Base-by-base conservation (phyloP, 2,888 invertebrate genomes). In the Strigamia maritima region DNA sequence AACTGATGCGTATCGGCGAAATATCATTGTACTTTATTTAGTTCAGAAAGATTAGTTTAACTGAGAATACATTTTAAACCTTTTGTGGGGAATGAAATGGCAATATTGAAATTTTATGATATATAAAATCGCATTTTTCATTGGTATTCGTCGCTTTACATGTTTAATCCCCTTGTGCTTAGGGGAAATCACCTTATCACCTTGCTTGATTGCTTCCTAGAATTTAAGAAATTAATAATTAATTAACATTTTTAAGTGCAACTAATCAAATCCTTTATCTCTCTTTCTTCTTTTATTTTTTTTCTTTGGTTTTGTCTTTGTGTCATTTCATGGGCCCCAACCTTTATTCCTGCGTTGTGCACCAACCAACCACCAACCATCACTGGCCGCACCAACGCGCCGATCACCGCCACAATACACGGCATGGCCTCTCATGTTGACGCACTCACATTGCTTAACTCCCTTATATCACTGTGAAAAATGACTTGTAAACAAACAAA, bases 381-480 rank as follows among this genome's bases (percentile, higher is more conserved):
- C 49, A 31, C 54, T 31, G 54, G 54, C 54, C 54, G 54, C 54
- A 54, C 19, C 75, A 28, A 19, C 49, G 35, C 24, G 31, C 79
- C 35, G 24, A 28, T 31, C 79, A 79, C 79, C 49, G 26, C 70
- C 49, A 26, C 75, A 44, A 44, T 44, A 40, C 35, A 35, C 70
- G 31, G 38, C 49, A 31, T 75, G 40, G 75, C 75, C 65, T 74
- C 35, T 79, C 74, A 70, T 31, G 22, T 74, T 24, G 28, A 76
- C 80, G 81, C 81, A 81, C 82, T 77, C 80, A 80, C 77, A 81
- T 81, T 81, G 81, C 81, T 79, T 79, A 35, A 35, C 87, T 89
- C 90, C 86, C 86, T 70, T 54, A 54, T 7, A 3, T 54, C 54
- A 54, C 54, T 44, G 19, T 54, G 54, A 54, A 54, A 54, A 19